Evolutionary conservation across 2,113 vertebrate species (phyloP).

Genomic region (Oryzias celebensis): DNA sequence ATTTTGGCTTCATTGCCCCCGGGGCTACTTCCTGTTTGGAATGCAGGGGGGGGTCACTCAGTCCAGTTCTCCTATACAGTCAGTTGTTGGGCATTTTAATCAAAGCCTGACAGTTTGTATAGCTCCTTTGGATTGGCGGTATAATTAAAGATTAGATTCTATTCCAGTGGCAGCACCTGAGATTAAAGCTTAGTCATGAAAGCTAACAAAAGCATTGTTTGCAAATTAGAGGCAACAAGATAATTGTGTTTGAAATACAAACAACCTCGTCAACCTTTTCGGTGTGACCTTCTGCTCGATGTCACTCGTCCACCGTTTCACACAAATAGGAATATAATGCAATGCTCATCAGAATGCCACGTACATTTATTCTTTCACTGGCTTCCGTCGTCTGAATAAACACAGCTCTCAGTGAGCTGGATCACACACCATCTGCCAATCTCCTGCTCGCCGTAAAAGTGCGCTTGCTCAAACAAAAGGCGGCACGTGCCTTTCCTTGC

Average conservation of each 20-base stretch:
- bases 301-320: constrained; percentile 7
- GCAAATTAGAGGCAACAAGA: constrained; percentile 5
- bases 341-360: constrained; percentile 15
- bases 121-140: not conserved
- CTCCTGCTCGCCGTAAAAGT: constrained; percentile 47
- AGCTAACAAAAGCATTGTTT: constrained; percentile 10
- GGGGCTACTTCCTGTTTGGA: too few species aligned
- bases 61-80: too few species aligned
- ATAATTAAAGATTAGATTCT: constrained; percentile 16
- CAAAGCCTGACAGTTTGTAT: too few species aligned
- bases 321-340: constrained; percentile 5
- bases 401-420: constrained; percentile 18
- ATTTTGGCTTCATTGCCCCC: too few species aligned
- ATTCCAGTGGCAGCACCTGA: not conserved
- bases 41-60: too few species aligned
- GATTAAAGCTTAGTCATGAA: constrained; percentile 17
- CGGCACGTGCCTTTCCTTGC: constrained; percentile 28
- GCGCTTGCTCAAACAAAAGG: constrained; percentile 63
- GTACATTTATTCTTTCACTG: constrained; percentile 6
- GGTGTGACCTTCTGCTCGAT: not conserved
- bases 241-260: constrained; percentile 7
- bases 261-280: constrained; percentile 27
- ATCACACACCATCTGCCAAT: constrained; percentile 50
- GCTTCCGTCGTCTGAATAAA: constrained; percentile 25
- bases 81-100: too few species aligned